Base-by-base conservation (phyloP, 2,113 vertebrate species). In the Oncorhynchus gorbuscha region DNA sequence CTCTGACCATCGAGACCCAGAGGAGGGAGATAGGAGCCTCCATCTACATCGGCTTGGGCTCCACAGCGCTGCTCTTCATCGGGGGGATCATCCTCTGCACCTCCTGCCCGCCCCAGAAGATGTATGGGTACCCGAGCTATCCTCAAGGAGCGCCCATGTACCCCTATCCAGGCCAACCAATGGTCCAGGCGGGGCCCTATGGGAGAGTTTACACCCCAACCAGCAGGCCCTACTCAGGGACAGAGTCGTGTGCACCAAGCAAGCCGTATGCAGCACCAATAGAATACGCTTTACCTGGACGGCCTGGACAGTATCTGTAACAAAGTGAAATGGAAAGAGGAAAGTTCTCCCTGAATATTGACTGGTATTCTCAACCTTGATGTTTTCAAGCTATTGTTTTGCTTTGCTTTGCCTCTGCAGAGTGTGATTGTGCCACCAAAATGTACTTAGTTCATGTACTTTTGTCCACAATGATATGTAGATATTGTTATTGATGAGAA, bases 11-110 rank as follows among this genome's bases (percentile, higher is more conserved):
- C 0, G 73, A 79, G 32, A 64, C 80, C 3, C 76, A 84, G 68
- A 86, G 83, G 75, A 79, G 89, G 9, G 86, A 90, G 65, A 24
- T 89, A 0, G 89, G 89, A 0, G 74, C 81, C 3, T 79, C 78
- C 8, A 73, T 90, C 11, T 90, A 90, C 74, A 87, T 87, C 26
- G 89, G 89, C 22, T 90, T 86, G 89, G 88, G 73, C 1, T 72
- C 85, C 1, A 4, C 81, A 1, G 66, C 3, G 0, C 22, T 80
- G 64, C 85, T 89, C 51, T 16, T 90, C 13, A 12, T 87, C 0
- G 88, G 86, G 45, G 88, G 89, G 5, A 72, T 75, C 26, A 28
- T 90, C 24, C 74, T 90, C 39, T 89, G 89, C 59, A 79, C 85
- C 16, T 73, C 86, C 48, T 90, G 89, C 24, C 89, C 89, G n/a